Percentiles rank a stretch among this genome's conserved stretches.
phyloP scores from a whole-genome alignment of 2,113 vertebrate species.

The Clarias batrachus region DNA sequence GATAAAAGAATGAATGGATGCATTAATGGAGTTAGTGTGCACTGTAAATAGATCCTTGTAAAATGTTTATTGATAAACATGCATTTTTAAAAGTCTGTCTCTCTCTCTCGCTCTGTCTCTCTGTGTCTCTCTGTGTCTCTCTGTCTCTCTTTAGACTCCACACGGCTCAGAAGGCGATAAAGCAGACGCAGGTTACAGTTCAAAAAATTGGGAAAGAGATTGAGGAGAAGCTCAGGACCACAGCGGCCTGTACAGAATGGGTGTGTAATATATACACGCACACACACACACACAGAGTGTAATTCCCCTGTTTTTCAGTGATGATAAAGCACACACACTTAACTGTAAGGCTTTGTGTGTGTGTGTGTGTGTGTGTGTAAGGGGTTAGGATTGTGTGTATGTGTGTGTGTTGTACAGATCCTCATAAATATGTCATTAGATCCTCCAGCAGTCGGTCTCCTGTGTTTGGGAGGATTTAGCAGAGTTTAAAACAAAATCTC shows the following conservation, averaged over 20 bases:
- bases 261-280: constrained; percentile 67
- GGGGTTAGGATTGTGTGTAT: constrained; percentile 39
- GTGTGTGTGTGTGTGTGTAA: constrained; percentile 16
- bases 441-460: constrained; percentile 29
- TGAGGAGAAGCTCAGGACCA: constrained; percentile 92
- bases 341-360: neutral
- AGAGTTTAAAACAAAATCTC: constrained; percentile 33
- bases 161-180: constrained; percentile 96
- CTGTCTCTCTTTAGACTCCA: constrained; percentile 80
- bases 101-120: neutral
- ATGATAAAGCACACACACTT: constrained; percentile 3
- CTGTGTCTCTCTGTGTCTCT: neutral
- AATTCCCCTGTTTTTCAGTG: constrained; percentile 17
- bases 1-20: neutral
- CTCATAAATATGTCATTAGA: constrained; percentile 51
- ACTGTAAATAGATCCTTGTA: neutral
- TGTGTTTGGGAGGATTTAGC: constrained; percentile 53
- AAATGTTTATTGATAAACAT: neutral
- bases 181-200: constrained; percentile 98
- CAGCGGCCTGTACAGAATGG: constrained; percentile 86
- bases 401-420: constrained; percentile 47
- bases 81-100: neutral
- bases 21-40: neutral
- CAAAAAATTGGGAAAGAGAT: constrained; percentile 97
- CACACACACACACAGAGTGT: neutral